phyloP scores from a whole-genome alignment of 2,113 vertebrate species.

The Grammomys surdaster region DNA sequence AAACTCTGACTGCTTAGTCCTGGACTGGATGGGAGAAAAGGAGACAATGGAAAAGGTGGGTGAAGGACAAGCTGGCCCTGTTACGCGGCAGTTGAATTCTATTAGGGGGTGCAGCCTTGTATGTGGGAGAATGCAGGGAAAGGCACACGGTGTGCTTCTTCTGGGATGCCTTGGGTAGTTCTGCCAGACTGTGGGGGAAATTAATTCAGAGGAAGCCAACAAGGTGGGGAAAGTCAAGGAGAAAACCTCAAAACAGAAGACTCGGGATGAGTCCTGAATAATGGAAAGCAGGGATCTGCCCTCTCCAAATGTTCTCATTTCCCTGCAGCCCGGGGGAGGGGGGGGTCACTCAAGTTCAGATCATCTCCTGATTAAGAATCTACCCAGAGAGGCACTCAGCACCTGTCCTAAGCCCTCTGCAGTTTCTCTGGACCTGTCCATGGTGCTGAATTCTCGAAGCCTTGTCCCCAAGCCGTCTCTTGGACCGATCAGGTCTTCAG shows the following conservation, averaged over 20 bases:
- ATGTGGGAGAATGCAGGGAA: conserved; percentile 13
- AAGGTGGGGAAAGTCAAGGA: conserved; percentile 66
- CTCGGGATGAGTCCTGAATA: conserved; percentile 6
- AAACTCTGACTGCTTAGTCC: neutral
- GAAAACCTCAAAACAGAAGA: conserved; percentile 25
- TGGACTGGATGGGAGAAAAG: neutral
- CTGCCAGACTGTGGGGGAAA: conserved; percentile 59
- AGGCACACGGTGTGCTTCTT: conserved; percentile 17
- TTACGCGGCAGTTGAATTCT: neutral
- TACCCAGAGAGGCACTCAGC: neutral
- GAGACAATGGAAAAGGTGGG: neutral
- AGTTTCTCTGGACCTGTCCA: neutral
- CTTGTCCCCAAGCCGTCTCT: neutral
- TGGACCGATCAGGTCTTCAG: neutral
- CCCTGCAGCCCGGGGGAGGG: accelerated
- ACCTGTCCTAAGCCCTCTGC: neutral
- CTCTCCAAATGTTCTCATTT: neutral
- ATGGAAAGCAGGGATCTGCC: neutral
- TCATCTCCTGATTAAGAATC: neutral
- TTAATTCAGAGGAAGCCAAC: conserved; percentile 64
- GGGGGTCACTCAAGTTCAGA: neutral
- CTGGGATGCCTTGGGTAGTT: neutral
- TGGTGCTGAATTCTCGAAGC: conserved; percentile 31
- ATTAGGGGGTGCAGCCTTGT: neutral
- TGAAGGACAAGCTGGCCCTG: neutral